Evolutionary conservation across 2,113 vertebrate genomes (phyloP).

Genomic region (Thamnaconus septentrionalis): DNA sequence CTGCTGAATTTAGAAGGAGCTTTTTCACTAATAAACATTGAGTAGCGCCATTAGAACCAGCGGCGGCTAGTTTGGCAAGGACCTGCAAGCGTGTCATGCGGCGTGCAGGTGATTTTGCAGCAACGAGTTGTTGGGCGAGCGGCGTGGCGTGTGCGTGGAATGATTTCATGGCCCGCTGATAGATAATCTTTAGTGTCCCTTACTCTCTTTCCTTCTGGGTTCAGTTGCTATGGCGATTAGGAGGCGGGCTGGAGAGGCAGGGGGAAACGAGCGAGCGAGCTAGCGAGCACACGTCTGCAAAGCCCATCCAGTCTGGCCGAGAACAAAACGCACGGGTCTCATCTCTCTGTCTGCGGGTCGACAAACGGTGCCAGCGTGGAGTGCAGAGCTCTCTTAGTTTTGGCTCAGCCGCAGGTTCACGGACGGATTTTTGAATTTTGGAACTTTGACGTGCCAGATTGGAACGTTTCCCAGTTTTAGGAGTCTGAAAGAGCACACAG

Average conservation of each 20-base stretch:
- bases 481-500: too few species aligned
- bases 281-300: slow-evolving; percentile 61
- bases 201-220: slow-evolving; percentile 59
- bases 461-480: too few species aligned
- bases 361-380: slow-evolving; percentile 1
- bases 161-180: slow-evolving; percentile 53
- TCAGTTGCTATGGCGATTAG: slow-evolving; percentile 78
- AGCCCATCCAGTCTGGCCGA: slow-evolving; percentile 57
- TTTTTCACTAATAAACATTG: too few species aligned
- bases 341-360: slow-evolving; percentile 24
- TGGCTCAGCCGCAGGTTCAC: neutral
- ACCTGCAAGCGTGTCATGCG: neutral
- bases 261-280: neutral
- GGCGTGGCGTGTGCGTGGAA: slow-evolving; percentile 17
- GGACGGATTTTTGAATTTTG: too few species aligned
- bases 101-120: slow-evolving; percentile 1
- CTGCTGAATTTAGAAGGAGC: too few species aligned
- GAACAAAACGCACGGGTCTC: slow-evolving; percentile 23
- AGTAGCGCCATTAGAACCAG: too few species aligned
- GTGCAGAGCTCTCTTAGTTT: neutral
- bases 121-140: slow-evolving; percentile 3
- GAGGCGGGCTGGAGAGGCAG: slow-evolving; percentile 8
- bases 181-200: slow-evolving; percentile 72
- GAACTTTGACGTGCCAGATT: too few species aligned
- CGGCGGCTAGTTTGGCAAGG: too few species aligned